Percentiles rank a stretch among this genome's conserved stretches.
phyloP scores from a whole-genome alignment of 1,140 invertebrate species.

The Vollenhovia emeryi region DNA sequence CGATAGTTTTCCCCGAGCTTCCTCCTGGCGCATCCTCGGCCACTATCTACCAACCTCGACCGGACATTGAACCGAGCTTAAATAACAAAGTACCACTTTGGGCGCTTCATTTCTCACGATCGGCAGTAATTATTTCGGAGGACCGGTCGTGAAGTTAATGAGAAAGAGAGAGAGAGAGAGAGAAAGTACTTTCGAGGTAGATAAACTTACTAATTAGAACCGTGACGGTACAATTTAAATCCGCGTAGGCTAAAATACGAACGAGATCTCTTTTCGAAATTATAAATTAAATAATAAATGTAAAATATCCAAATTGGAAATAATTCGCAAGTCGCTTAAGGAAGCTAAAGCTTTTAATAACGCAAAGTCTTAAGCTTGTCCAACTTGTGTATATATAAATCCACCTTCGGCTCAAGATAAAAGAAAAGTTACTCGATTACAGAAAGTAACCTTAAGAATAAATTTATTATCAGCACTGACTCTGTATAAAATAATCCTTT shows the following conservation, averaged over 20 bases:
- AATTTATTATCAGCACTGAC: background rate
- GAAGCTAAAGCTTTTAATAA: background rate
- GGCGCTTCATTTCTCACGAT: background rate
- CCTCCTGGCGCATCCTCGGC: background rate
- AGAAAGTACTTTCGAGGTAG: background rate
- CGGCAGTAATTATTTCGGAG: conserved; percentile 30
- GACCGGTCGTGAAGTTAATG: conserved; percentile 16
- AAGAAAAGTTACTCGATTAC: background rate
- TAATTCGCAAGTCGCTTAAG: conserved; percentile 8
- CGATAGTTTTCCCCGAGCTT: conserved; percentile 53
- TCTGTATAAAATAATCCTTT: background rate
- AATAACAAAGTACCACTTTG: conserved; percentile 63
- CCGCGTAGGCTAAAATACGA: background rate
- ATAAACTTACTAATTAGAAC: background rate
- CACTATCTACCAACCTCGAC: conserved; percentile 14
- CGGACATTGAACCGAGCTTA: conserved; percentile 54
- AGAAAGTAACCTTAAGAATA: background rate
- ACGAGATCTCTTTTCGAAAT: background rate
- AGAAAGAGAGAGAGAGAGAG: too few species aligned
- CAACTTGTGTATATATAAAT: background rate
- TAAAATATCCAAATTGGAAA: conserved; percentile 18
- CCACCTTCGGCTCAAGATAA: background rate
- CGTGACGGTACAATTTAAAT: conserved; percentile 17
- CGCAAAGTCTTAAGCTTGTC: background rate
- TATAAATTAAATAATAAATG: background rate